phyloP scores from a whole-genome alignment of 2,113 vertebrate genomes.

The Corynorhinus townsendii region DNA sequence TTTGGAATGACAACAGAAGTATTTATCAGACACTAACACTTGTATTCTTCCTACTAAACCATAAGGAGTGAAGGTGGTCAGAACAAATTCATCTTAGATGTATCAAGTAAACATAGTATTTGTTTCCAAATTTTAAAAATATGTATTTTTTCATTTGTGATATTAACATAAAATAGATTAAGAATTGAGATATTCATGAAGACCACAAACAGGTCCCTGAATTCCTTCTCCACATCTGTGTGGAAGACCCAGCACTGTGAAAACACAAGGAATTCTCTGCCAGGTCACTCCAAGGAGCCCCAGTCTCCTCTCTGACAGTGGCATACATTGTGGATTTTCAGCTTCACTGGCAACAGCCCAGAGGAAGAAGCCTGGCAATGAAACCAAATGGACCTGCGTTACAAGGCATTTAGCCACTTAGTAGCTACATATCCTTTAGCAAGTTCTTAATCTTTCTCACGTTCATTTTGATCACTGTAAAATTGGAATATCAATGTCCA shows the following conservation, averaged over 20 bases:
- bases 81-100: slow-evolving; percentile 49
- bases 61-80: slow-evolving; percentile 39
- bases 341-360: background rate
- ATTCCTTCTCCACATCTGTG: background rate
- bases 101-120: slow-evolving; percentile 32
- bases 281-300: background rate
- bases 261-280: background rate
- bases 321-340: background rate
- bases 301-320: background rate
- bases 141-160: slow-evolving; percentile 52
- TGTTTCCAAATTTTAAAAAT: slow-evolving; percentile 55
- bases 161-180: slow-evolving; percentile 22
- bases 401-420: background rate
- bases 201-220: background rate
- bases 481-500: background rate
- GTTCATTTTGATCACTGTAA: background rate
- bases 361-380: background rate
- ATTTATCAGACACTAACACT: slow-evolving; percentile 55
- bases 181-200: background rate
- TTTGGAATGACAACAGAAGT: slow-evolving; percentile 51
- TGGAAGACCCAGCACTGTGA: background rate
- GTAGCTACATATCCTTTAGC: background rate
- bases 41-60: slow-evolving; percentile 45
- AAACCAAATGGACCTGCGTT: background rate
- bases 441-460: slow-evolving; percentile 3